Conservation (phyloP, 2,113 vertebrate genomes). For the Paramormyrops kingsleyae region DNA sequence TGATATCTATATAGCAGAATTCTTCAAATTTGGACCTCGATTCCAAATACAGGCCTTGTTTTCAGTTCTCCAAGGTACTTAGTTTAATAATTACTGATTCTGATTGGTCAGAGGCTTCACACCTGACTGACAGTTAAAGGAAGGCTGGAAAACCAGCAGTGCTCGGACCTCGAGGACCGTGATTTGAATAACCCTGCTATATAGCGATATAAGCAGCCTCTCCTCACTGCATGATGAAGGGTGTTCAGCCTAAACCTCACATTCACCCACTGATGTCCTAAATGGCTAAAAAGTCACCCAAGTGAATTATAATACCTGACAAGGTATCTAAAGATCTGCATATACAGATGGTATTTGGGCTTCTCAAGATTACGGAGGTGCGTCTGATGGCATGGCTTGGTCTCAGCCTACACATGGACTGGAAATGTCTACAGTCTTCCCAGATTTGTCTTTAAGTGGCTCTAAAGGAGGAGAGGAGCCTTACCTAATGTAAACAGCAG, state of each 20-base stretch:
- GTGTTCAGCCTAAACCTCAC: neutral
- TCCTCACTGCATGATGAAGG: neutral
- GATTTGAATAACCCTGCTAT: neutral
- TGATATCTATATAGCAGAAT: neutral
- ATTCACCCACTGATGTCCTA: neutral
- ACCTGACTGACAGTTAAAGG: too few relatives aligned
- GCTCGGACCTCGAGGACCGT: too few relatives aligned
- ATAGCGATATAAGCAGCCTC: neutral
- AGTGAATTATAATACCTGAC: neutral
- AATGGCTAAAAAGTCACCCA: neutral
- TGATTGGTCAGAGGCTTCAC: too few relatives aligned
- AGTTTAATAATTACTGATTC: too few relatives aligned
- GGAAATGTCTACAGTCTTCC: neutral
- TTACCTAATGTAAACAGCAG: neutral
- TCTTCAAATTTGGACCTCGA: too few relatives aligned
- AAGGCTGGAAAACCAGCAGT: too few relatives aligned
- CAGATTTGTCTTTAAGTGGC: neutral
- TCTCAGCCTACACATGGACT: neutral
- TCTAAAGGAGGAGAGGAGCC: neutral
- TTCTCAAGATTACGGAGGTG: neutral
- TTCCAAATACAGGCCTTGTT: too few relatives aligned
- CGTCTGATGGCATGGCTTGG: neutral
- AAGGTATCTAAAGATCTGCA: neutral
- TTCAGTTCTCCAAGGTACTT: too few relatives aligned
- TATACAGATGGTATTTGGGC: neutral